These are phyloP conservation scores for Pseudocheirus occidentalis DNA, from an alignment of 2,797 vertebrate genomes.

Conservation along the genomic window DNA sequence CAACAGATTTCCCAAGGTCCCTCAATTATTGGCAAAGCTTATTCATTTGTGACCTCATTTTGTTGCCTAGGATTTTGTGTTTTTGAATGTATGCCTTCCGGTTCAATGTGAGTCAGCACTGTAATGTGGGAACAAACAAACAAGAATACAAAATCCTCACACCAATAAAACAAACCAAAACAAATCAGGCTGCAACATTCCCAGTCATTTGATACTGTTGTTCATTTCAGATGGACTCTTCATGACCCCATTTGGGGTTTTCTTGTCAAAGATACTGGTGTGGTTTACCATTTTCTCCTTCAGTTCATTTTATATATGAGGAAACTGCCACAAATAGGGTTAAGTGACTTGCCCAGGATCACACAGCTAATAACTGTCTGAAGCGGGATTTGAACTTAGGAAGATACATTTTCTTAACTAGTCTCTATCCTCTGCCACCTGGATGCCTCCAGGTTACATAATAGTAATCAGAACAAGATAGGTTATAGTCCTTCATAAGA, in stretches of 20 bases:
- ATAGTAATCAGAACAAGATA: neutral
- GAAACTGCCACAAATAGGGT: neutral
- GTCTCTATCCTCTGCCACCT: neutral
- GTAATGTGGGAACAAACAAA: neutral
- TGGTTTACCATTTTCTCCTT: neutral
- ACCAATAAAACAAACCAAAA: neutral
- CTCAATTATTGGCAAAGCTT: neutral
- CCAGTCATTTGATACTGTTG: no score
- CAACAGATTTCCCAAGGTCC: neutral
- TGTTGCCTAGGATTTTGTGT: neutral
- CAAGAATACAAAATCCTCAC: neutral
- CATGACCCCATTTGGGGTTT: neutral
- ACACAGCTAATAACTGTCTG: neutral
- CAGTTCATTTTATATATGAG: neutral
- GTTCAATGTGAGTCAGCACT: neutral
- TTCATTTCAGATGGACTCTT: neutral
- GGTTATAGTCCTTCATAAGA: neutral
- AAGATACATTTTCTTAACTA: neutral
- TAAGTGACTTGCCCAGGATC: neutral
- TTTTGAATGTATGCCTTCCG: neutral
- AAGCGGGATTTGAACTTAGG: neutral
- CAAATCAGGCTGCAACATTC: neutral
- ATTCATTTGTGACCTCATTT: neutral
- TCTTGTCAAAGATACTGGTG: neutral
- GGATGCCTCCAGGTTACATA: neutral